Conservation (phyloP, 1,140 invertebrate species). For the Eriocheir sinensis region DNA sequence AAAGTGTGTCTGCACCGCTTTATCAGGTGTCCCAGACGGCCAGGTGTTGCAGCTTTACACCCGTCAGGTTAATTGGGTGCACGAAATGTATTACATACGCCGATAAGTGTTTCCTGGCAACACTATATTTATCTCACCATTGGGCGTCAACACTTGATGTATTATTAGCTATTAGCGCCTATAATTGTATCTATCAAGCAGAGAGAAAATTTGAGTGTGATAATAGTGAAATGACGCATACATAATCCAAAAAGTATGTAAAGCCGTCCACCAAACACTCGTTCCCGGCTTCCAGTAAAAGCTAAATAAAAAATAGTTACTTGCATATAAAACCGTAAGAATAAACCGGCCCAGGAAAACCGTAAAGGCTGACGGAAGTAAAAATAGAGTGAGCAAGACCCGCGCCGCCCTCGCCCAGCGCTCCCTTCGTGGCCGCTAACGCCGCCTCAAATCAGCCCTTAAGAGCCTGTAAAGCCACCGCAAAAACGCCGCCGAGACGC, state of each 20-base stretch:
- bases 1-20: neutral
- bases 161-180: no score
- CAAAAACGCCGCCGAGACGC: slow-evolving; percentile 26
- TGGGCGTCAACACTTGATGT: neutral
- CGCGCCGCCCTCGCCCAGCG: neutral
- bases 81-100: no score
- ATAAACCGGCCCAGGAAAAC: neutral
- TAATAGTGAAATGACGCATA: neutral
- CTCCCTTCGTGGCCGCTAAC: neutral
- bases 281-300: neutral
- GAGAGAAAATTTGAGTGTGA: neutral
- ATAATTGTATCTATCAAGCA: no score
- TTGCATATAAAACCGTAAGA: neutral
- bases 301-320: neutral
- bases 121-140: no score
- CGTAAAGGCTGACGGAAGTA: neutral
- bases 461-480: slow-evolving; percentile 44
- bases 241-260: neutral
- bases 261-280: no score
- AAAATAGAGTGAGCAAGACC: slow-evolving; percentile 14
- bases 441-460: slow-evolving; percentile 39
- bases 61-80: neutral
- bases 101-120: no score
- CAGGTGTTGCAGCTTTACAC: neutral
- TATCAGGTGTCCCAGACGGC: slow-evolving; percentile 1